Conservation (phyloP, 2,888 invertebrate species). For the Anagyrus pseudococci region DNA sequence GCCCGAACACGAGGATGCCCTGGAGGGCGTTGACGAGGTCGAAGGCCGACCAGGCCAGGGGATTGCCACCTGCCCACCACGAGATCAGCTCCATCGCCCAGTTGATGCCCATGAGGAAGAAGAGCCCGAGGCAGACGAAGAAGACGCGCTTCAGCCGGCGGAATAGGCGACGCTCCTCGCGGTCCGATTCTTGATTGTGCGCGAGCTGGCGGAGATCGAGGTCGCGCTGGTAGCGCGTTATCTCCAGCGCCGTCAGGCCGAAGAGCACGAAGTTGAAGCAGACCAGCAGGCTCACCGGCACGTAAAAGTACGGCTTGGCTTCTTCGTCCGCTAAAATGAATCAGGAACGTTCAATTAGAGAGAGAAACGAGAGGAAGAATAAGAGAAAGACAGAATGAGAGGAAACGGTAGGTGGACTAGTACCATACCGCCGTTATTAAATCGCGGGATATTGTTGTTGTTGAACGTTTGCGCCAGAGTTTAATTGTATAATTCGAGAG, state of each 20-base stretch:
- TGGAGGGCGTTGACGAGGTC: conserved; percentile 75
- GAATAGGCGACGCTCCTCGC: conserved; percentile 49
- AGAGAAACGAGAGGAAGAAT: too few relatives aligned
- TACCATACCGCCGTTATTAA: too few relatives aligned
- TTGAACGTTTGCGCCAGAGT: too few relatives aligned
- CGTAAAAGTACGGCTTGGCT: conserved; percentile 70
- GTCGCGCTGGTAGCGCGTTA: conserved; percentile 62
- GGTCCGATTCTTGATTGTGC: conserved; percentile 54
- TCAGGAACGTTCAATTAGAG: too few relatives aligned
- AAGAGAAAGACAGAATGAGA: too few relatives aligned
- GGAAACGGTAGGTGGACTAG: too few relatives aligned
- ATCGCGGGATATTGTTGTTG: too few relatives aligned
- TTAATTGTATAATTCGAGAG: too few relatives aligned
- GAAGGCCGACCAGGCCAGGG: conserved; percentile 68
- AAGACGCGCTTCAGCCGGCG: conserved; percentile 61
- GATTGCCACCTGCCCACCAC: conserved; percentile 67
- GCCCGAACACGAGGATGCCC: conserved; percentile 72
- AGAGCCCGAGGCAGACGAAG: conserved; percentile 68
- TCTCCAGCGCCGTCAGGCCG: conserved; percentile 65
- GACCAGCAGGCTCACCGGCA: conserved; percentile 67
- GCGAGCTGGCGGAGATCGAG: conserved; percentile 63
- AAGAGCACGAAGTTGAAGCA: conserved; percentile 66
- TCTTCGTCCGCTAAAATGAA: conserved; percentile 65
- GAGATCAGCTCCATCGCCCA: conserved; percentile 77
- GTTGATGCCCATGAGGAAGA: conserved; percentile 72